phyloP scores from a whole-genome alignment of 2,888 invertebrate genomes.

The Frankliniella intonsa region DNA sequence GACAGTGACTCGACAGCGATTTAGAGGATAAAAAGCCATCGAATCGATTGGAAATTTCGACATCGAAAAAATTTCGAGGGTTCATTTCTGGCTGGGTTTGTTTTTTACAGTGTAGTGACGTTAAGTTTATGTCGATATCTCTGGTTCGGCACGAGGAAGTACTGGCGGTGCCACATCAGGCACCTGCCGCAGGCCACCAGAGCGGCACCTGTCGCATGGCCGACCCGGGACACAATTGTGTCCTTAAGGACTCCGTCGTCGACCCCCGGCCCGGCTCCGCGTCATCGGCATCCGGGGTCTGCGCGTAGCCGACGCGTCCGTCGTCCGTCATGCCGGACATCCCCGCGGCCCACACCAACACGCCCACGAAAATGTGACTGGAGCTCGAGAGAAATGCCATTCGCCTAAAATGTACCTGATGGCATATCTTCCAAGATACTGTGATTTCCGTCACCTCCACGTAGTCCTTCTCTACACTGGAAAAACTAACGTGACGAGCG shows the following conservation, averaged over 20 bases:
- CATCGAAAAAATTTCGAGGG: too few species aligned
- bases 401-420: too few species aligned
- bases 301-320: constrained; percentile 39
- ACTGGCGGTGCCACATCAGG: constrained; percentile 35
- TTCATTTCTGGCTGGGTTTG: too few species aligned
- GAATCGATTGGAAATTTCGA: too few species aligned
- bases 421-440: too few species aligned
- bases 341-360: constrained; percentile 38
- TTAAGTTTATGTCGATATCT: constrained; percentile 42
- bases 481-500: too few species aligned
- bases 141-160: constrained; percentile 36
- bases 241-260: constrained; percentile 38
- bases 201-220: constrained; percentile 43
- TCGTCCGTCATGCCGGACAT: constrained; percentile 39
- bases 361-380: constrained; percentile 42
- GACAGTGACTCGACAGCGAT: too few species aligned
- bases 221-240: constrained; percentile 37
- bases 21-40: too few species aligned
- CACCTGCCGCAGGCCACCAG: constrained; percentile 34
- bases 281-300: constrained; percentile 38
- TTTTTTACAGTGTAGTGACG: too few species aligned
- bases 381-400: too few species aligned
- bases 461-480: too few species aligned
- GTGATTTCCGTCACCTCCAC: too few species aligned
- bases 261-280: constrained; percentile 37